Base-by-base conservation (phyloP, 2,888 invertebrate species). In the Drosophila phalerata region DNA sequence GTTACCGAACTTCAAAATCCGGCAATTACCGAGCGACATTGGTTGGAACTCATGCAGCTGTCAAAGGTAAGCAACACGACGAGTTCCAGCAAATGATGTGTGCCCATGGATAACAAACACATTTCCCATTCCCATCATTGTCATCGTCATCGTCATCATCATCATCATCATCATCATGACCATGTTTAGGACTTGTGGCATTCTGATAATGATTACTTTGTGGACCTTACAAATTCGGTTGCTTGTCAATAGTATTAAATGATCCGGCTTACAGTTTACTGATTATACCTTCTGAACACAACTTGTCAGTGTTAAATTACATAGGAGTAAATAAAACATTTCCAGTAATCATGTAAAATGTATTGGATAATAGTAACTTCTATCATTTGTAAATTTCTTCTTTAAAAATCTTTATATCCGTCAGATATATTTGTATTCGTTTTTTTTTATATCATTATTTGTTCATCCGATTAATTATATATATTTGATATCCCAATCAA, bases 1-100 rank as follows among this genome's bases (percentile, higher is more conserved):
- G 97, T 99, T 22, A 97, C 97, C 19, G 98, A 98, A 92, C 94
- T 99, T 30, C 98, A 98, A 93, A 99, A 98, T 93, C 97, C 98
- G 13, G 97, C 98, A 6, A 98, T 99, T 88, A 95, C 97, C 82
- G 97, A 98, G 77, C 94, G 98, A 61, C 99, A 99, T 93, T 99
- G 99, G 99, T 94, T 96, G 76, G 97, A 98, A 92, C 94, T 99
- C 51, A 98, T 98, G 97, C 95, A 95, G 91, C 96, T 97, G 53
- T 98, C 98, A 2, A 97, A 97, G 94, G 97, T 97, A 92, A 79
- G 72, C 64, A 62, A 19, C 45, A 48, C 38, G 34, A 19, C 38
- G 40, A 55, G 53, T 60, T 37, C 32, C 56, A 42, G 56, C 77
- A 47, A 65, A 38, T 43, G 43, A 48, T 58, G 68, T 51, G 55